Evolutionary conservation across 2,888 invertebrate genomes (phyloP), one percentile per base, ranked within the genome.

Genomic region (Cryptocephalus moraei): DNA sequence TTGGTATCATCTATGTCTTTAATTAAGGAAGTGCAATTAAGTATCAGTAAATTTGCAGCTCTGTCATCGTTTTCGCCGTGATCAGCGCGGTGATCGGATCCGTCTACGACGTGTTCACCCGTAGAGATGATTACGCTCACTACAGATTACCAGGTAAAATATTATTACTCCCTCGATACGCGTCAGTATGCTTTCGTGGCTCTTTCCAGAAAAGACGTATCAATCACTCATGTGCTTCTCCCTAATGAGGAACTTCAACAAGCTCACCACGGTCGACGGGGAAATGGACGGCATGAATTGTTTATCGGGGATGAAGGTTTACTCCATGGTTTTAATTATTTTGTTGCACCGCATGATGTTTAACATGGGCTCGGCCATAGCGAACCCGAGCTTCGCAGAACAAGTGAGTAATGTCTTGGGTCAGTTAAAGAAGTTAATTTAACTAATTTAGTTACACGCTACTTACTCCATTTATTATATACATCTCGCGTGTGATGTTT

Each of bases 321-420:
- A 61, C 32, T 65, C 64, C 0, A 65, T 65, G 58, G 55, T 62
- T 42, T 33, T 63, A 14, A 62, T 65, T 33, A 65, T 65, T 32
- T 57, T 64, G 53, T 56, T 65, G 32, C 66, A 66, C 44, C 51
- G 66, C 42, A 59, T 61, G 33, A 65, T 65, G 64, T 65, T 65
- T 48, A 58, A 55, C 44, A 57, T 64, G 41, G 64, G 66, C 13
- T 59, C 64, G 13, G 65, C 65, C 8, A 47, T 65, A 11, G 44
- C 53, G n/a, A 66, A 65, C 52, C 56, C 65, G 2, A 54, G 59
- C 44, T 61, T 57, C 43, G 55, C 65, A 8, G 66, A 66, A 55
- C 50, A 58, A 49, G 66, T 66, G 49, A 54, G 57, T 22, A 4
- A 22, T 6, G 22, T 4, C 6, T 22, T 4, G 6, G 22, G 6